These are phyloP conservation scores for Oxyruncus cristatus DNA, from an alignment of 2,113 vertebrate species.

Conservation along the genomic window DNA sequence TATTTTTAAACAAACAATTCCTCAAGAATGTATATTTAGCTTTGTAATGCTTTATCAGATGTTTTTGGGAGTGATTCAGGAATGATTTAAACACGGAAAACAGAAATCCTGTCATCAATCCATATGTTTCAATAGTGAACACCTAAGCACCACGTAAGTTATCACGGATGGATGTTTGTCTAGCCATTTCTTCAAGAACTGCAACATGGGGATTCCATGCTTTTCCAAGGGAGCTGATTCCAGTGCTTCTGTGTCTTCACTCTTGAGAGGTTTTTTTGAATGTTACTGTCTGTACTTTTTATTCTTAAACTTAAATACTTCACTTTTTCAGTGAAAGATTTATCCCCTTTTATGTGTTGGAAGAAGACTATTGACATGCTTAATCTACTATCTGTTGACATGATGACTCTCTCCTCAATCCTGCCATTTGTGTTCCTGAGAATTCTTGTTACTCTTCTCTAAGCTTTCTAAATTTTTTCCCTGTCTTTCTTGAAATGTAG, in stretches of 20 bases:
- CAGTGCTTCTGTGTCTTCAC: background rate
- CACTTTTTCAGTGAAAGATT: background rate
- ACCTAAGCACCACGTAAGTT: background rate
- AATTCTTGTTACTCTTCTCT: background rate
- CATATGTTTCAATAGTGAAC: background rate
- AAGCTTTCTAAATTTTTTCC: background rate
- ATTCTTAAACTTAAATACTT: background rate
- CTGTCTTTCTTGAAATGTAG: background rate
- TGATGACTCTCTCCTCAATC: background rate
- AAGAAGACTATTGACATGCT: background rate
- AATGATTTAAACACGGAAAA: background rate
- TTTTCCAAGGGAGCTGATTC: background rate
- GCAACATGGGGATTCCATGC: background rate
- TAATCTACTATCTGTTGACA: background rate
- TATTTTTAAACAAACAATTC: background rate
- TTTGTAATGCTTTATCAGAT: background rate
- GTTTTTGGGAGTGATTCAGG: background rate
- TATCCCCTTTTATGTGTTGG: background rate
- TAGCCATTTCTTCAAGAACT: background rate
- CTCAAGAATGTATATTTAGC: background rate
- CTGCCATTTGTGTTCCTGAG: background rate
- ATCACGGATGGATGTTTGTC: background rate
- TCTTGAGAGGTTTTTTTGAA: background rate
- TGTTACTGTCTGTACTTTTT: background rate
- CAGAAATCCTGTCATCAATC: background rate